Evolutionary conservation across 2,113 vertebrate genomes (phyloP).

Genomic region (Cheirogaleus medius): DNA sequence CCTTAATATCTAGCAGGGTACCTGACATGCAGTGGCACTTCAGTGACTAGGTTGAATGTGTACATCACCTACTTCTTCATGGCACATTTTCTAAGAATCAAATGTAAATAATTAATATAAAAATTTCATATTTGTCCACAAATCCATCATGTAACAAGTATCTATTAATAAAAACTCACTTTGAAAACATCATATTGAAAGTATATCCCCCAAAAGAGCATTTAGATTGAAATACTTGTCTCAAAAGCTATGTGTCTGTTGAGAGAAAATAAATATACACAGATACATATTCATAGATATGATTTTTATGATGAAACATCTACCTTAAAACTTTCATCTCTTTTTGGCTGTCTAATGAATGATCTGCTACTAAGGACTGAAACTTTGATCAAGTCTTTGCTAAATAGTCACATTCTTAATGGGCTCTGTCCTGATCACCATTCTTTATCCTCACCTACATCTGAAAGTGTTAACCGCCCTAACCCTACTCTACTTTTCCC

Average conservation of each 20-base stretch:
- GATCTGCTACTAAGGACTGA: neutral
- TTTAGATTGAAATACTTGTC: neutral
- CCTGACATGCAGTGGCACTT: neutral
- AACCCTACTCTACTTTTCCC: neutral
- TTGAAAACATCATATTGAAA: conserved; percentile 10
- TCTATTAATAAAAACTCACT: neutral
- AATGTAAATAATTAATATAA: neutral
- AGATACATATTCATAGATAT: neutral
- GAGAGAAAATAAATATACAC: conserved; percentile 16
- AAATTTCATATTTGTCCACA: conserved; percentile 10
- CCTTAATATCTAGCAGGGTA: neutral
- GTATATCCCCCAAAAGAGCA: neutral
- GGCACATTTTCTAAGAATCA: neutral
- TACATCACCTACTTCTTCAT: neutral
- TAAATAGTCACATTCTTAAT: neutral
- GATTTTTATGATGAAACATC: neutral
- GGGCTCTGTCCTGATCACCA: neutral
- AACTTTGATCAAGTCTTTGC: neutral
- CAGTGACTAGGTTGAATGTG: neutral
- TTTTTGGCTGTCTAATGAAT: neutral
- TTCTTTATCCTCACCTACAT: neutral
- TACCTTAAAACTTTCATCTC: neutral
- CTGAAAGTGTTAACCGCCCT: neutral
- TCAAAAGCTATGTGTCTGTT: neutral
- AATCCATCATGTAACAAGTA: neutral